Conservation (phyloP, 2,888 invertebrate species). For the Dione vanillae region DNA sequence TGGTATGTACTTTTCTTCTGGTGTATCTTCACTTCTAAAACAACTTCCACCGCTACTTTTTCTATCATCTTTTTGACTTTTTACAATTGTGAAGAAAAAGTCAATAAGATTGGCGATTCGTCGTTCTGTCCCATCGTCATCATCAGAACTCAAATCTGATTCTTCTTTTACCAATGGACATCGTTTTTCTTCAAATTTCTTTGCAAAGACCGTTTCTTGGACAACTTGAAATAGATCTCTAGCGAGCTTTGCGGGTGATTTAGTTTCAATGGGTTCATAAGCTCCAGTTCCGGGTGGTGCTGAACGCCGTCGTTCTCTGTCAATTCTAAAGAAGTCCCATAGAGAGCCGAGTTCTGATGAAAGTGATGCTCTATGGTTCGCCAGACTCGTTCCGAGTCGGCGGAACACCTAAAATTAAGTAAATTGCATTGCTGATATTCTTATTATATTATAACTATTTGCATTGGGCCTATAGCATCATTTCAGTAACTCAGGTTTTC, state of each 20-base stretch:
- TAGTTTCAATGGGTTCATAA: constrained; percentile 67
- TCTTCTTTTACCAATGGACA: constrained; percentile 78
- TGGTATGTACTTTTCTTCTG: constrained; percentile 65
- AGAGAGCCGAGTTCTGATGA: constrained; percentile 76
- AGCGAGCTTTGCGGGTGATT: constrained; percentile 71
- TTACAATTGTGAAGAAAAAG: constrained; percentile 80
- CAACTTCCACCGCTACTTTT: constrained; percentile 76
- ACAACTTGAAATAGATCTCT: constrained; percentile 76
- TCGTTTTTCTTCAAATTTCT: constrained; percentile 67
- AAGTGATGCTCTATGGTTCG: constrained; percentile 75
- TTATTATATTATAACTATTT: background rate
- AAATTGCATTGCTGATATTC: background rate
- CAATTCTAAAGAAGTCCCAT: constrained; percentile 75
- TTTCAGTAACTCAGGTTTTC: background rate
- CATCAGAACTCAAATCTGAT: constrained; percentile 73
- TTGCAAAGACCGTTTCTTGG: constrained; percentile 75
- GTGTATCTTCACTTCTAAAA: constrained; percentile 72
- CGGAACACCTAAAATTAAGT: constrained; percentile 68
- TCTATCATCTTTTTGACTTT: constrained; percentile 75
- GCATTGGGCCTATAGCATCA: background rate
- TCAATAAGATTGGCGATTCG: constrained; percentile 78
- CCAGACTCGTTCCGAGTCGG: constrained; percentile 72
- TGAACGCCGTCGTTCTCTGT: constrained; percentile 68
- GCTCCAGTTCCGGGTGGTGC: constrained; percentile 60
- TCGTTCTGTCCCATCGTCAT: constrained; percentile 71